These are phyloP conservation scores for Onychorhynchus coronatus DNA, from an alignment of 2,113 vertebrate genomes.

Conservation along the genomic window DNA sequence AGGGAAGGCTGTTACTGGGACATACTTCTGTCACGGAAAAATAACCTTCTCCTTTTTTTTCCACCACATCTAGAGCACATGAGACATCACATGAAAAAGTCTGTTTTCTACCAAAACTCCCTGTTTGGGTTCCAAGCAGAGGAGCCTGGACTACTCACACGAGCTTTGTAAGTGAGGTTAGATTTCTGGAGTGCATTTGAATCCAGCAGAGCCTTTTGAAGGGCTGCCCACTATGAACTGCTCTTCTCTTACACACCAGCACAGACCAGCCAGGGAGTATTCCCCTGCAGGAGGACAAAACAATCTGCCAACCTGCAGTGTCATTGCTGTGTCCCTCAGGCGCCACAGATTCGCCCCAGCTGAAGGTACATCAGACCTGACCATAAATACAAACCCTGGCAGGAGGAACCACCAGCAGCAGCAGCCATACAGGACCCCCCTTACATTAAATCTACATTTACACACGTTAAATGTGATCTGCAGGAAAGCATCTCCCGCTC, in stretches of 20 bases:
- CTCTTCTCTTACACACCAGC: neutral
- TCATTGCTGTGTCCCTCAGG: neutral
- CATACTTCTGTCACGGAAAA: neutral
- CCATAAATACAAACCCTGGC: neutral
- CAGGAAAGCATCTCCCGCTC: neutral
- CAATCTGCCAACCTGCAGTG: neutral
- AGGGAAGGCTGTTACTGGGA: neutral
- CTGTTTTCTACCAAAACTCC: neutral
- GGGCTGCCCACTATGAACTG: neutral
- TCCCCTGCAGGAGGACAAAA: neutral
- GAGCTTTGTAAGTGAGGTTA: neutral
- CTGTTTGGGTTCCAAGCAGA: neutral
- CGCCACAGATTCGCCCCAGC: neutral
- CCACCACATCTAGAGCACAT: neutral
- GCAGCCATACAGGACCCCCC: fast-evolving
- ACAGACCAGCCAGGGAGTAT: neutral
- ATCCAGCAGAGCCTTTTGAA: neutral
- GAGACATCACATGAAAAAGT: neutral
- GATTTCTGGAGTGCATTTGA: neutral
- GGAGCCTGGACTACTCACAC: neutral
- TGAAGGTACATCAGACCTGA: neutral
- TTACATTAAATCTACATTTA: neutral
- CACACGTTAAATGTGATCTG: neutral
- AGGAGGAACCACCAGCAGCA: neutral
- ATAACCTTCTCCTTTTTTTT: neutral